Evolutionary conservation across 1,140 invertebrate genomes (phyloP), one percentile per base, ranked within the genome.

Genomic region (Stenopsyche tienmushanensis): DNA sequence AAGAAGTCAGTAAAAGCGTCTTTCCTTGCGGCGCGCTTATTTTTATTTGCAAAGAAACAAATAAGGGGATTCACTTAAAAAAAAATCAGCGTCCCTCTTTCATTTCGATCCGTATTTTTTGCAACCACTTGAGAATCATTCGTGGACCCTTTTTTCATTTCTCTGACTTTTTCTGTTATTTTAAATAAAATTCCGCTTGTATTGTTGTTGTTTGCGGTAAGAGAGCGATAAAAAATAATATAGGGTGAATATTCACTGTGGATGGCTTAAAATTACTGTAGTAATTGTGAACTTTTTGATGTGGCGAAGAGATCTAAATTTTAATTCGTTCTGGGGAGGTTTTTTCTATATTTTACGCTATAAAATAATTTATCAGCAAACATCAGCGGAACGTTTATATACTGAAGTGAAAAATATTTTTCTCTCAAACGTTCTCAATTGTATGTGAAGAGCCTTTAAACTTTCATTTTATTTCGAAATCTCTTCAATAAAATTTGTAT

Each of bases 41-140:
- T 59, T 60, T 66, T 62, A 62, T 62, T 66, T 49, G 62, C 62
- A 10, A 18, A 50, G 57, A 66, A 66, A 52, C 55, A 66, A 66
- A 66, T 60, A 65, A 45, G 63, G 29, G 25, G 52, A 64, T 50
- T 57, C 63, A 58, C 53, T 65, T 58, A 49, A 65, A 65, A n/a
- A 63, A 57, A 60, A 60, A 47, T 47, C 42, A 34, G 23, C 42
- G 18, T 47, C 17, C 57, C 21, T 26, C 24, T 60, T 47, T 25
- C 21, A 20, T 26, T 60, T 47, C 15, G 21, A n/a, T 15, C 23
- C 18, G 25, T 54, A 54, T 60, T 60, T 49, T 60, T 26, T 60
- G 24, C 55, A 1, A 2, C 47, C 50, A 13, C 29, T 34, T 13
- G 5, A 2, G 20, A 53, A 17, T 53, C 24, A 1, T 25, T 29